Conservation (phyloP, 1,140 invertebrate species). For the Cephus cinctus region DNA sequence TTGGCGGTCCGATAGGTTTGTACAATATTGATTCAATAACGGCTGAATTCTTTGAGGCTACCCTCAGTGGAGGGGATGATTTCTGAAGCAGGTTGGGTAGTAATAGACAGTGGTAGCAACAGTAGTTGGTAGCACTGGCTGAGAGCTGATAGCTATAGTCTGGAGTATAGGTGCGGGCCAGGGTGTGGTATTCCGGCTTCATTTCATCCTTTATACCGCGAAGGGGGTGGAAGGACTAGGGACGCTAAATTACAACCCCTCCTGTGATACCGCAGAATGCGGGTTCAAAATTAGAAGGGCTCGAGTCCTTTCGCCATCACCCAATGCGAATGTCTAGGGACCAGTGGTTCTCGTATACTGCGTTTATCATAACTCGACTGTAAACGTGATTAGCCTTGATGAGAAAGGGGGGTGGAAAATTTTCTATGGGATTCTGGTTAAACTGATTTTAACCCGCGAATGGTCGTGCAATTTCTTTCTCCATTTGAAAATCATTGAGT, state of each 20-base stretch:
- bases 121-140: slow-evolving; percentile 1
- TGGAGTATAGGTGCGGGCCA: slow-evolving; percentile 21
- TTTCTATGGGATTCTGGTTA: too few species aligned
- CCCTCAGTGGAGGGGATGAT: slow-evolving; percentile 11
- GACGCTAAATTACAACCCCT: slow-evolving; percentile 52
- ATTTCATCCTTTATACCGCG: slow-evolving; percentile 42
- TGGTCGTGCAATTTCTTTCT: too few species aligned
- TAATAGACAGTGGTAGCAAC: slow-evolving; percentile 1
- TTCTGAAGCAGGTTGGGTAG: slow-evolving; percentile 6
- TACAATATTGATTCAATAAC: slow-evolving; percentile 52
- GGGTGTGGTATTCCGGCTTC: slow-evolving; percentile 50
- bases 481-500: too few species aligned
- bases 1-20: slow-evolving; percentile 44
- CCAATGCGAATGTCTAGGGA: too few species aligned
- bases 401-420: neutral
- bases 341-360: too few species aligned
- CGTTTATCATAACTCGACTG: too few species aligned
- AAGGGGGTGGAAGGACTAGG: slow-evolving; percentile 23
- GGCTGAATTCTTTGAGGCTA: slow-evolving; percentile 37
- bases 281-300: slow-evolving; percentile 55
- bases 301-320: slow-evolving; percentile 54
- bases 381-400: too few species aligned
- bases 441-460: too few species aligned
- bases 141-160: slow-evolving; percentile 13
- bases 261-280: slow-evolving; percentile 54